These are phyloP conservation scores for Gymnocypris eckloni DNA, from an alignment of 2,797 vertebrate genomes.

Conservation along the genomic window DNA sequence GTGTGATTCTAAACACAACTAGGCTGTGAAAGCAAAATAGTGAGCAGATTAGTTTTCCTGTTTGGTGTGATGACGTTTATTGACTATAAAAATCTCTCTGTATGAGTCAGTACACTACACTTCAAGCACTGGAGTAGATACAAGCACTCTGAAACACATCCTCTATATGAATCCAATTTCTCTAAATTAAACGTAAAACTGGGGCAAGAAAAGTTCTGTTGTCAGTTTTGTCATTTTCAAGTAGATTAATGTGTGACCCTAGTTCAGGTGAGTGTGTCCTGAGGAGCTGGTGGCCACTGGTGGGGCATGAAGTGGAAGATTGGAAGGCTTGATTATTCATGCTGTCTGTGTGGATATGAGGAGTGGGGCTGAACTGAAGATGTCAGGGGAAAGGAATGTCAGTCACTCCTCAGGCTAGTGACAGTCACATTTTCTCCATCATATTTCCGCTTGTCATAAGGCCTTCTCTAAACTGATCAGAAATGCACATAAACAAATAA, in stretches of 20 bases:
- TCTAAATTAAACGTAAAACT: neutral
- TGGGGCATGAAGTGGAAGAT: slow-evolving; percentile 21
- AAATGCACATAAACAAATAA: slow-evolving; percentile 61
- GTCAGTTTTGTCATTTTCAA: slow-evolving; percentile 28
- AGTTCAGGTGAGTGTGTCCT: slow-evolving; percentile 35
- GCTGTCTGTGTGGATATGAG: slow-evolving; percentile 36
- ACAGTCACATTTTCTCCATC: slow-evolving; percentile 64
- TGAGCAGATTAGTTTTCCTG: neutral
- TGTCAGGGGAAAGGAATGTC: slow-evolving; percentile 15
- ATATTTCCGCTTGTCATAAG: slow-evolving; percentile 75
- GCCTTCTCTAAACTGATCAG: slow-evolving; percentile 64
- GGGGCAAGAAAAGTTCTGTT: neutral
- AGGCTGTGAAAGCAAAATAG: neutral
- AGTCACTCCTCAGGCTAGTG: slow-evolving; percentile 63
- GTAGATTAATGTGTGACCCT: slow-evolving; percentile 21
- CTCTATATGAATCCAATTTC: neutral
- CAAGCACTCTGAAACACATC: neutral
- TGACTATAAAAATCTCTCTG: neutral
- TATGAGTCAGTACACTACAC: neutral
- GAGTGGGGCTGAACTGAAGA: slow-evolving; percentile 16
- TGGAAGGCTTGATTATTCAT: slow-evolving; percentile 56
- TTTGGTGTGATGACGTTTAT: neutral
- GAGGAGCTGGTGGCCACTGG: slow-evolving; percentile 28
- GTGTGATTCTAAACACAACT: neutral
- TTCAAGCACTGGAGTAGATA: neutral